phyloP scores from a whole-genome alignment of 2,888 invertebrate species.

The Andrena flavipes region DNA sequence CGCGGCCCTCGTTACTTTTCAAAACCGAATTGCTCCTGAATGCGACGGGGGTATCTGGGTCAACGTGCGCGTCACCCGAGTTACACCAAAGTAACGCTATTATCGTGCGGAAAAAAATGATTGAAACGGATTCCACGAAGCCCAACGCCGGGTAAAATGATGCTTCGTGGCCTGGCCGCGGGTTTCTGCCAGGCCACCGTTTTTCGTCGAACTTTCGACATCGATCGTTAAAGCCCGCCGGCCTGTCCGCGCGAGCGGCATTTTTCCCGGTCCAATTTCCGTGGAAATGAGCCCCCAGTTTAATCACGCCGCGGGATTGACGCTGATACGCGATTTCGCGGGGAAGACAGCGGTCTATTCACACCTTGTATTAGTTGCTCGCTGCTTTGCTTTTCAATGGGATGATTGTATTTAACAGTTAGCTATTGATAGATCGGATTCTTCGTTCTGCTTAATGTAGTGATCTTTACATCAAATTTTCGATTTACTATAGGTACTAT shows the following conservation, averaged over 20 bases:
- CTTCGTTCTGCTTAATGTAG: too few relatives aligned
- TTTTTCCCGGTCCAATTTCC: conserved; percentile 25
- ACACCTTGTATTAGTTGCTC: neutral
- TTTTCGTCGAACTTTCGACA: conserved; percentile 1
- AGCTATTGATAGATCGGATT: too few relatives aligned
- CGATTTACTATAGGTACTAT: too few relatives aligned
- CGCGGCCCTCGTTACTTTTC: too few relatives aligned
- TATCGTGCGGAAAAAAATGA: conserved; percentile 47
- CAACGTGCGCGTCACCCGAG: conserved; percentile 50
- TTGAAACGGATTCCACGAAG: conserved; percentile 24
- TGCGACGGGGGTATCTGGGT: conserved; percentile 68
- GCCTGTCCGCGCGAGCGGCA: neutral
- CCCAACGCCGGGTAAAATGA: neutral
- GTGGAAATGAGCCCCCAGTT: conserved; percentile 24
- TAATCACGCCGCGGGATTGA: conserved; percentile 30
- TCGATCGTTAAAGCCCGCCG: conserved; percentile 8
- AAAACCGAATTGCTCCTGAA: too few relatives aligned
- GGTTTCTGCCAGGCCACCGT: neutral
- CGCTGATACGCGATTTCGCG: conserved; percentile 13
- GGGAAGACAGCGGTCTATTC: conserved; percentile 10
- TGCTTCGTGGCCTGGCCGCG: neutral
- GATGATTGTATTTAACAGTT: too few relatives aligned
- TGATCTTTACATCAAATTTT: too few relatives aligned
- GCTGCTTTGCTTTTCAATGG: too few relatives aligned
- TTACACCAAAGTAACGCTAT: conserved; percentile 27